Base-by-base conservation (phyloP, 2,888 invertebrate genomes). In the Andrena bicolor region DNA sequence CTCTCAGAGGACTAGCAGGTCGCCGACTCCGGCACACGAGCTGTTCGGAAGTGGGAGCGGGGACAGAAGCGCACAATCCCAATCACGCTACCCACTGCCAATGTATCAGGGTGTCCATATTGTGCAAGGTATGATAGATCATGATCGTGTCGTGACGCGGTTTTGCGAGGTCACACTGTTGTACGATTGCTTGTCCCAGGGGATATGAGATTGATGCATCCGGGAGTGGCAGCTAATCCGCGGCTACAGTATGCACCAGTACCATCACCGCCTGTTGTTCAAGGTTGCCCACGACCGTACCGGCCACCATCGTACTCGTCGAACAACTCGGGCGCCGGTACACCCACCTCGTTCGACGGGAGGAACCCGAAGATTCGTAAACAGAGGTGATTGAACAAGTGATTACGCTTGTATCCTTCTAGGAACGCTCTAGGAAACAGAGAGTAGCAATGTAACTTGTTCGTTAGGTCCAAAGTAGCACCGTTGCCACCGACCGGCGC, bases 41-140 rank as follows among this genome's bases (percentile, higher is more conserved):
- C 78, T 93, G 76, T 92, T 92, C 70, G 92, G 91, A 84, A 90
- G 89, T 85, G 90, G 91, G 75, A 90, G 88, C 78, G 92, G 91
- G 72, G 93, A 93, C 83, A 91, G 93, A 91, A 93, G 83, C 90
- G 90, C 90, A 89, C 93, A 93, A 90, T 82, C 90, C 75, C 93
- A 92, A 86, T 88, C 93, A 85, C 93, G 92, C 87, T 94, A 93
- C 87, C 93, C 93, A 92, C 91, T 93, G 92, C 93, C 93, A 92
- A 92, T 94, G 92, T 93, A 93, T 90, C 93, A 93, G 89, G 93
- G 92, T 91, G 92, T 93, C 85, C 93, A 93, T 89, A 92, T 93
- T 82, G 91, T 94, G 73, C 93, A 93, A 92, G 93, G 93, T 93
- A 70, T 2, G 5, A 4, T 35, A 10, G 10, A 2, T 35, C n/a